Evolutionary conservation across 2,797 vertebrate genomes (phyloP), one percentile per base, ranked within the genome.

Genomic region (Muscicapa striata): DNA sequence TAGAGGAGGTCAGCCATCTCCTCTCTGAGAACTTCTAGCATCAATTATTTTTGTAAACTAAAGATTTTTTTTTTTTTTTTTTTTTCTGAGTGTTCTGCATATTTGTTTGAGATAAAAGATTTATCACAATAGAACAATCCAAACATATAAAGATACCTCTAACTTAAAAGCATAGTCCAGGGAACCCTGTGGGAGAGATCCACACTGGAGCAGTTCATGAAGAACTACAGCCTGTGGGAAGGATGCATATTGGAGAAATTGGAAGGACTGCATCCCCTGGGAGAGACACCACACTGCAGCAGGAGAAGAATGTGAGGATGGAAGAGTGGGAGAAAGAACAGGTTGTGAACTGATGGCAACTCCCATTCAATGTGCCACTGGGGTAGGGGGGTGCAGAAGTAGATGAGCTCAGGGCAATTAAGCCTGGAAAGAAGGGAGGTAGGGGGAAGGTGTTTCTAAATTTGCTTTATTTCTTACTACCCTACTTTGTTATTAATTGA

Each of bases 11-110:
- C 87, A 94, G 24, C 2, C 40, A 87, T 63, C 76, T 81, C 69
- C 87, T 85, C 68, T 70, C 49, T 94, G 81, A 78, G 62, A 94
- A 74, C 45, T 89, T 70, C 45, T 66, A 89, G 36, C 48, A 81
- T 67, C 29, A 87, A 89, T 84, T 95, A 79, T 92, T 95, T 94
- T 85, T 9, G 20, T 76, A 70, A 94, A 82, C 21, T 76, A 51
- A 34, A 40, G 63, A 58, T 83, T 78, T 22, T 46, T 21, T 46
- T 86, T 87, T 70, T 95, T 55, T 75, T 22, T 46, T 21, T 46
- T 86, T 87, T 70, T 95, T 55, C 55, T 82, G 30, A 83, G 27
- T 38, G 32, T 78, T 89, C 55, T 82, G 30, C 32, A 23, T 80
- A 43, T 52, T 77, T 83, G 52, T 80, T 68, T 51, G 19, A 86